Conservation (phyloP, 1,140 invertebrate genomes). For the Araneus ventricosus region DNA sequence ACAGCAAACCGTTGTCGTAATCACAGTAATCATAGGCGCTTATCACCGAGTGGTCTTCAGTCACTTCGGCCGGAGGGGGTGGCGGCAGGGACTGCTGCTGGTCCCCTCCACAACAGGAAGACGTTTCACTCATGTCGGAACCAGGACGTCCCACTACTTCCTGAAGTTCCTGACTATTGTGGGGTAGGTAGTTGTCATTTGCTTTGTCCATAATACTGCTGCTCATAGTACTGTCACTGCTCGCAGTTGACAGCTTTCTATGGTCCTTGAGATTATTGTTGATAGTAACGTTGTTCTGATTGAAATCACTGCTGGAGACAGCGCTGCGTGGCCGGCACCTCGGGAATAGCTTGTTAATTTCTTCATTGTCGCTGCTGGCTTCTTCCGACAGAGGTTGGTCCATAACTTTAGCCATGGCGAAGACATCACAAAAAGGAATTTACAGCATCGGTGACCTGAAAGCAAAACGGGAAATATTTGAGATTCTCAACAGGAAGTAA, state of each 20-base stretch:
- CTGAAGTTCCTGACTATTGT: conserved; percentile 56
- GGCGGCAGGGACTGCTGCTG: conserved; percentile 39
- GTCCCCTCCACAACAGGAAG: conserved; percentile 72
- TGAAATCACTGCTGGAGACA: conserved; percentile 79
- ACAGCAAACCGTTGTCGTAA: conserved; percentile 59
- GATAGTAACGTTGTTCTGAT: conserved; percentile 79
- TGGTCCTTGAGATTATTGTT: conserved; percentile 74
- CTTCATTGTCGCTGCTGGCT: conserved; percentile 82
- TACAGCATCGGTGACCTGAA: conserved; percentile 59
- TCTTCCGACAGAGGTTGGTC: conserved; percentile 74
- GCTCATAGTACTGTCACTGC: conserved; percentile 77
- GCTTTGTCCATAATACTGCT: conserved; percentile 77
- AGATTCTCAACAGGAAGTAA: no score
- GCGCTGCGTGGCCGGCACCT: conserved; percentile 87
- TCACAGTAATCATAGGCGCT: conserved; percentile 75
- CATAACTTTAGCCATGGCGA: conserved; percentile 75
- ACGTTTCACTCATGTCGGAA: conserved; percentile 70
- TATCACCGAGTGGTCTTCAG: conserved; percentile 75
- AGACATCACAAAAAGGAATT: conserved; percentile 70
- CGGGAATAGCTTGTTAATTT: conserved; percentile 90
- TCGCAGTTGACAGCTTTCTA: conserved; percentile 75
- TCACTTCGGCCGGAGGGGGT: conserved; percentile 64
- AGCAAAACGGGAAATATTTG: neutral
- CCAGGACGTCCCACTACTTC: conserved; percentile 58
- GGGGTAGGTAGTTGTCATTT: conserved; percentile 76